Percentiles rank a stretch among this genome's conserved stretches.
phyloP scores from a whole-genome alignment of 1,140 invertebrate genomes.

The Zelostemma sp. region DNA sequence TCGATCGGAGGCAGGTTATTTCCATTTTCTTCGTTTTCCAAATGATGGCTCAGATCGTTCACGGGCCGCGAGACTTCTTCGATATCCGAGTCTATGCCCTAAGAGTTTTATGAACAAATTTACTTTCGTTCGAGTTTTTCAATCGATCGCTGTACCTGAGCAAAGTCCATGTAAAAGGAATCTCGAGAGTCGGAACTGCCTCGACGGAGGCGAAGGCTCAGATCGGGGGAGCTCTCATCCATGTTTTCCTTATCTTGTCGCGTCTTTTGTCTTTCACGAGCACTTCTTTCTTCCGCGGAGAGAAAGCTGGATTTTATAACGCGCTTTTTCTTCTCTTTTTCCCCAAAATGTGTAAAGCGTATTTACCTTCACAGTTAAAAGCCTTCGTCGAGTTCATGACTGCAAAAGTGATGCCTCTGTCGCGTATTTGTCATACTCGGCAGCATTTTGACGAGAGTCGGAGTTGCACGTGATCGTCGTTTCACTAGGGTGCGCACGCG shows the following conservation, averaged over 20 bases:
- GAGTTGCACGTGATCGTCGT: constrained; percentile 16
- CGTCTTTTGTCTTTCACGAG: constrained; percentile 18
- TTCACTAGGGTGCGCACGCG: not conserved
- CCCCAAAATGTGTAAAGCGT: too few species aligned
- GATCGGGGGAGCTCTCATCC: constrained; percentile 86
- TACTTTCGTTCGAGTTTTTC: not conserved
- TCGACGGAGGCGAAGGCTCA: constrained; percentile 84
- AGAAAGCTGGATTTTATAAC: too few species aligned
- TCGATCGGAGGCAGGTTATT: constrained; percentile 60
- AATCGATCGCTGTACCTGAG: constrained; percentile 66
- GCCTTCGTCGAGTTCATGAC: too few species aligned
- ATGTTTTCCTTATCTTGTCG: constrained; percentile 66
- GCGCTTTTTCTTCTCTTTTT: too few species aligned
- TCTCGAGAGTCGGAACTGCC: constrained; percentile 88
- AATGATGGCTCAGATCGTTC: constrained; percentile 59
- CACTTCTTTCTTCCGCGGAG: constrained; percentile 51
- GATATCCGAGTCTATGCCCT: constrained; percentile 89
- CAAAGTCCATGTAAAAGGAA: constrained; percentile 91
- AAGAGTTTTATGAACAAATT: too few species aligned
- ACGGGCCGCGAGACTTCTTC: constrained; percentile 79
- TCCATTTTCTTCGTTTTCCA: constrained; percentile 60
- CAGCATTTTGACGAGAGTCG: constrained; percentile 11
- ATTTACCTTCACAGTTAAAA: too few species aligned
- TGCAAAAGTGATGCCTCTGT: too few species aligned
- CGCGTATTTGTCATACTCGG: constrained; percentile 1